phyloP scores from a whole-genome alignment of 1,140 invertebrate species.

The Linepithema humile region DNA sequence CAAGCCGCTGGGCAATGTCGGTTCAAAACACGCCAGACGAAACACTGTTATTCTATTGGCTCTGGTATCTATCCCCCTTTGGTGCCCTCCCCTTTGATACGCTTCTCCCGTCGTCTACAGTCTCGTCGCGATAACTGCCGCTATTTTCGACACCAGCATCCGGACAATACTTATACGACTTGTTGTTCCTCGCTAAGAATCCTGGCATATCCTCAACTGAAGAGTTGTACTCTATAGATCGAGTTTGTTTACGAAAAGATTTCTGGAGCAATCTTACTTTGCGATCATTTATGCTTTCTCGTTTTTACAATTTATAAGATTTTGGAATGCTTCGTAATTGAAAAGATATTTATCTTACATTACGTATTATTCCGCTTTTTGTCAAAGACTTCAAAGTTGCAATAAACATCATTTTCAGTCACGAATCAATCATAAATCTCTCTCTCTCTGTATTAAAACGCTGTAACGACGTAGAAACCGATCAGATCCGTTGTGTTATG shows the following conservation, averaged over 20 bases:
- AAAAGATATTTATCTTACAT: neutral
- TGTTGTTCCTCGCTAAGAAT: neutral
- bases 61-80: constrained; percentile 69
- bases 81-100: constrained; percentile 58
- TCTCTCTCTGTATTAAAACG: neutral
- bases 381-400: neutral
- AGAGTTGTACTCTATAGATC: neutral
- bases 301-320: neutral
- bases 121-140: constrained; percentile 38
- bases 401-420: neutral
- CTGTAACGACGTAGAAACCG: constrained; percentile 3
- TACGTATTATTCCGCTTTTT: neutral
- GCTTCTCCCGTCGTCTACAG: constrained; percentile 42
- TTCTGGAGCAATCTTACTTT: neutral
- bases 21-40: constrained; percentile 79
- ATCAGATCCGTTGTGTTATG: constrained; percentile 48
- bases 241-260: neutral
- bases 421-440: constrained; percentile 31
- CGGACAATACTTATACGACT: constrained; percentile 64
- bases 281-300: neutral
- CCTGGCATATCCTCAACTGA: neutral
- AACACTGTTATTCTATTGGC: constrained; percentile 82
- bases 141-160: constrained; percentile 4
- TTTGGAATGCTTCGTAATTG: neutral
- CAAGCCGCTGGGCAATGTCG: constrained; percentile 61